phyloP scores from a whole-genome alignment of 2,113 vertebrate genomes.

The Pan troglodytes region NHGRI_mPanTro3-v2.1_pri NC_072404.2:132697001-132697500 shows the following conservation, averaged over 20 bases:
- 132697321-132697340: conserved; percentile 47
- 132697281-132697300: conserved; percentile 63
- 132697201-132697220: conserved; percentile 73
- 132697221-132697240: conserved; percentile 75
- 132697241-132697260: conserved; percentile 58
- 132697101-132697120: conserved; percentile 17
- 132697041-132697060: conserved; percentile 32
- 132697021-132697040: conserved; percentile 34
- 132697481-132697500: neutral
- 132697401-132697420: neutral
- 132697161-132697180: conserved; percentile 62
- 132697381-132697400: conserved; percentile 28
- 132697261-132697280: conserved; percentile 61
- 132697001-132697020: conserved; percentile 45
- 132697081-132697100: conserved; percentile 51
- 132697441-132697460: neutral
- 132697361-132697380: neutral
- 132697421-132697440: neutral
- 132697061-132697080: conserved; percentile 16
- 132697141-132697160: conserved; percentile 58
- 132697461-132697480: neutral
- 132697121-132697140: conserved; percentile 55
- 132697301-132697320: conserved; percentile 32
- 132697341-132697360: conserved; percentile 8
- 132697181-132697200: conserved; percentile 72